phyloP scores from a whole-genome alignment of 35 echinoderm and acorn worm species.

The Stichopus chloronotus region DNA sequence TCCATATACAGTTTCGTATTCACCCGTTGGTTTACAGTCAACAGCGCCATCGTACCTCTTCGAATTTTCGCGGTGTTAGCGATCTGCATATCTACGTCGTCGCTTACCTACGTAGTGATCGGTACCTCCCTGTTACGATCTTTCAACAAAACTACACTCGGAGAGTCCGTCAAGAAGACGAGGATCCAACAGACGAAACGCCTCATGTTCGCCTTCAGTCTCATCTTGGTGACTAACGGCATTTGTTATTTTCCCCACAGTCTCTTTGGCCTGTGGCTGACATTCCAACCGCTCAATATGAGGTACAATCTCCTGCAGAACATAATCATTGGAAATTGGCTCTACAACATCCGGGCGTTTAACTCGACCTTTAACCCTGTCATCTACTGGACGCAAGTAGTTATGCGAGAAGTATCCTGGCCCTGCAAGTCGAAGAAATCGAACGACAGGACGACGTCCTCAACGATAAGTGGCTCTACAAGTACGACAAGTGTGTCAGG shows the following conservation, averaged over 20 bases:
- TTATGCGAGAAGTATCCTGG: not conserved
- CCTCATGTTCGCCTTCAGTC: constrained; percentile 6
- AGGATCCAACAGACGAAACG: constrained; percentile 20
- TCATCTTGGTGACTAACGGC: not conserved
- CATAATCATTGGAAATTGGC: not conserved
- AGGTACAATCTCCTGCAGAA: not conserved
- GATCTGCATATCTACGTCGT: not conserved
- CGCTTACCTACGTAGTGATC: not conserved
- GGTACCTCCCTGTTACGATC: not conserved
- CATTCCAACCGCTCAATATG: not conserved
- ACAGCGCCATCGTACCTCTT: not conserved
- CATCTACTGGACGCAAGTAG: constrained; percentile 36
- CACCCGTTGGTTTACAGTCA: not conserved
- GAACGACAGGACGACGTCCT: not conserved
- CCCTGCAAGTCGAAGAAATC: not conserved
- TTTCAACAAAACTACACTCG: not conserved
- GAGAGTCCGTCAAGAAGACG: not conserved
- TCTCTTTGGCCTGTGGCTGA: not conserved
- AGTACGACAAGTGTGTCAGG: not conserved
- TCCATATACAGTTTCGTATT: not conserved
- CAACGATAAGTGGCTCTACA: not conserved
- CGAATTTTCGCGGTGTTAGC: not conserved
- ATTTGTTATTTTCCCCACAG: not conserved
- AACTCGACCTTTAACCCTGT: constrained; percentile 24
- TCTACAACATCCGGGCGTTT: constrained; percentile 5